phyloP scores from a whole-genome alignment of 1,140 invertebrate genomes.

The Diachasma alloeum region DNA sequence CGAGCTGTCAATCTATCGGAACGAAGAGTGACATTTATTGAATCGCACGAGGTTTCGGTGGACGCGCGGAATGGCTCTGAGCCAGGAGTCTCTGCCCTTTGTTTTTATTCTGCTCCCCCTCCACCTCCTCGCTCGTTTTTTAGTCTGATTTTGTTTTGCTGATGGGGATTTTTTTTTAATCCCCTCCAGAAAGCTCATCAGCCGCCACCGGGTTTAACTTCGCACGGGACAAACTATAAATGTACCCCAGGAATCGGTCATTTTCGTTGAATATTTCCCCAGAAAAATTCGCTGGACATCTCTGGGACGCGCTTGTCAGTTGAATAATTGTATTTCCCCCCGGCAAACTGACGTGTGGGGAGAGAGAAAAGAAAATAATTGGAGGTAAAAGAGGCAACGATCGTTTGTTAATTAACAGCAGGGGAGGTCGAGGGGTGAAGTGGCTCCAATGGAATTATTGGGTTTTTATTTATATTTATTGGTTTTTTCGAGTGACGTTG shows the following conservation, averaged over 20 bases:
- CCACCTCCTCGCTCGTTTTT: neutral
- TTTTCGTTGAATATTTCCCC: neutral
- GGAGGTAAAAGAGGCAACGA: neutral
- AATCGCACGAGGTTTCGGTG: conserved; percentile 21
- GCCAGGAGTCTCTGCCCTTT: conserved; percentile 11
- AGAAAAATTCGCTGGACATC: neutral
- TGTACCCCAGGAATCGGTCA: neutral
- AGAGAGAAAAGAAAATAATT: neutral
- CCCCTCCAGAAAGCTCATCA: neutral
- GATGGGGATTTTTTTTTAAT: neutral
- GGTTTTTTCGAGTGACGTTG: neutral
- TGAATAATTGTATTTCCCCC: neutral
- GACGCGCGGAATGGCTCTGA: conserved; percentile 14
- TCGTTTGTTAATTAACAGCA: neutral
- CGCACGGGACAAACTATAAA: neutral
- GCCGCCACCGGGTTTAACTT: neutral
- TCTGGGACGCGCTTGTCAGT: neutral
- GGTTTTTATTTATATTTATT: neutral
- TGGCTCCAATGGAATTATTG: neutral
- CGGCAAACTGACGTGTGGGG: neutral
- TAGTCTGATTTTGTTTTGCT: neutral
- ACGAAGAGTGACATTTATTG: conserved; percentile 35
- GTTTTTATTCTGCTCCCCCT: conserved; percentile 15
- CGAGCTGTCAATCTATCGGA: conserved; percentile 28
- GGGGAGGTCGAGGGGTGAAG: neutral